Evolutionary conservation across 2,113 vertebrate genomes (phyloP), one percentile per base, ranked within the genome.

Genomic region (Clarias macrocephalus): DNA sequence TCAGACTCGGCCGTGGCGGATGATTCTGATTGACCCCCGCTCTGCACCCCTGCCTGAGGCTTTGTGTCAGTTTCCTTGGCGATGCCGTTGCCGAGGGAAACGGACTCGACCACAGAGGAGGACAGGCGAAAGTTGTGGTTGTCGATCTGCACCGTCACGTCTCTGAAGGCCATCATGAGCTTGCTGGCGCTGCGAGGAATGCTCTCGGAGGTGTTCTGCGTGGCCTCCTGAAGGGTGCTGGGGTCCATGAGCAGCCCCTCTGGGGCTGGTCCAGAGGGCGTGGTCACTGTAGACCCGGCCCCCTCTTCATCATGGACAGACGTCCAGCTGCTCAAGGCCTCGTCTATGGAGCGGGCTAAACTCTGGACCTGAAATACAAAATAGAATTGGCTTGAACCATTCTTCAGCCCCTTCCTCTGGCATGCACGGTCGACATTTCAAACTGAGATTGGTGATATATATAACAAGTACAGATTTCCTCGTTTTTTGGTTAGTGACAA

Each of bases 161-260:
- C 98, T 85, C 97, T 95, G 94, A 99, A 99, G 86, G 98, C 98
- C 98, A 99, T 99, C 95, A 99, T 98, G 88, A 99, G 95, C 3
- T 98, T 98, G 91, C 98, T 96, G 91, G 97, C 95, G 72, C 97
- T 97, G 88, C 95, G 97, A 19, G 97, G 95, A 82, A 98, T 87
- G 56, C 92, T 91, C 15, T 94, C 92, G 57, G 93, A 92, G 12
- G 95, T 91, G 0, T 94, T 95, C 84, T 96, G 95, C 3, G 96
- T 92, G 6, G 94, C 92, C 48, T 97, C 96, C 42, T 93, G 95
- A 56, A 95, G 81, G 5, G 91, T 90, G 16, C 90, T 91, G 0
- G 92, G 89, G 85, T 95, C 93, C 92, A 96, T 96, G 21, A 94
- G 90, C 60, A 94, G 91, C n/a, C 96, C 96, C 68, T 90, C 95